Evolutionary conservation across 2,888 invertebrate genomes (phyloP), one percentile per base, ranked within the genome.

Genomic region (Erebia palarica): DNA sequence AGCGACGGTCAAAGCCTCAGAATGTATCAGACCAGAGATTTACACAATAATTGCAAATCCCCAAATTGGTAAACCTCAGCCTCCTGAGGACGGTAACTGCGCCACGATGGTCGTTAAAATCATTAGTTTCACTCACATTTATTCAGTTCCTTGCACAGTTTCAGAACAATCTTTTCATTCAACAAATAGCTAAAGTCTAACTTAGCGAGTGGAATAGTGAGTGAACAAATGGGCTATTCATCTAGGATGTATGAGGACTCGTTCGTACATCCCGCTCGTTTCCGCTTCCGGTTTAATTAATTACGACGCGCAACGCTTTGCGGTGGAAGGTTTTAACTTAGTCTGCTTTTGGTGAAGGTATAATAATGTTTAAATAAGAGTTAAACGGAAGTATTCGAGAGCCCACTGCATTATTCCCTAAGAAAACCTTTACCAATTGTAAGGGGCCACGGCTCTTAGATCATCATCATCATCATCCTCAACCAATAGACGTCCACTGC

Each of bases 201-300:
- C 70, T 68, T 68, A 70, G 65, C 55, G 49, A 69, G 58, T 69
- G 55, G 60, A 58, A 61, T 72, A 72, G 71, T 63, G 67, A 72
- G 65, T 69, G 72, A 65, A 68, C 53, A 66, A 65, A 68, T 65
- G 68, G 69, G 61, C 68, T 64, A 61, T 65, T 60, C 67, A 72
- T 72, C 65, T 70, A 67, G 69, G 67, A 72, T 74, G 68, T 68
- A 72, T 70, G 74, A 72, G 69, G 72, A 61, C 65, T 71, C 65
- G 51, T 65, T 60, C 74, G 69, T 70, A 70, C 72, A 73, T 73
- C 66, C 69, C 65, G 65, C 72, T 74, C 65, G 72, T 66, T 70
- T 74, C 74, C 74, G 70, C 68, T 75, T 72, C 73, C 75, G 71
- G 72, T 76, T 76, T 76, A 76, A 76, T 76, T 76, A 76, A 75